Evolutionary conservation across 2,888 invertebrate species (phyloP).

Genomic region (Apamea epomidion): DNA sequence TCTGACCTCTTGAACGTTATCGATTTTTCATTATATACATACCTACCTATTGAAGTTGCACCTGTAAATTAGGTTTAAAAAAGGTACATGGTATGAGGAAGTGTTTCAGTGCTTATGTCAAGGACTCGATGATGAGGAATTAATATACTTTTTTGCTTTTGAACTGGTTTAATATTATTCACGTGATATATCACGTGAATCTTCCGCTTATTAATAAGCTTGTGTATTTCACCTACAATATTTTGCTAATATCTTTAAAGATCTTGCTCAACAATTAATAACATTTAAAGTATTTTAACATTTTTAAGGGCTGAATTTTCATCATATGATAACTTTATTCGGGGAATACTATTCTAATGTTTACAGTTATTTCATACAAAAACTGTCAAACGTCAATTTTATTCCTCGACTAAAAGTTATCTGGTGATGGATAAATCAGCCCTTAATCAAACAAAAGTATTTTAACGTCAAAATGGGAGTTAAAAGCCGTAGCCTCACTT

Average conservation of each 20-base stretch:
- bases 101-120: constrained; percentile 23
- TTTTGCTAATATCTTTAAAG: not conserved
- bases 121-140: constrained; percentile 16
- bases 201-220: not conserved
- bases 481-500: not conserved
- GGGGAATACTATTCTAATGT: no score
- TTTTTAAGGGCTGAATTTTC: not conserved
- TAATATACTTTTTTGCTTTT: constrained; percentile 4
- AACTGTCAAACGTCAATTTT: no score
- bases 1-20: not conserved
- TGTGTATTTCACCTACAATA: not conserved
- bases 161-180: constrained; percentile 27
- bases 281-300: not conserved
- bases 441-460: not conserved
- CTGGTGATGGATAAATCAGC: no score
- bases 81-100: not conserved
- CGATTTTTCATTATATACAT: not conserved
- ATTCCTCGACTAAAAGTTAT: no score
- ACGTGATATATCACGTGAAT: not conserved
- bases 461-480: no score
- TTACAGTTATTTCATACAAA: no score
- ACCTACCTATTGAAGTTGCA: not conserved
- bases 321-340: no score
- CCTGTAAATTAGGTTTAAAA: not conserved
- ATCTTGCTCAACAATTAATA: not conserved